Evolutionary conservation across 2,113 vertebrate genomes (phyloP).

Genomic region (Nibea coibor): DNA sequence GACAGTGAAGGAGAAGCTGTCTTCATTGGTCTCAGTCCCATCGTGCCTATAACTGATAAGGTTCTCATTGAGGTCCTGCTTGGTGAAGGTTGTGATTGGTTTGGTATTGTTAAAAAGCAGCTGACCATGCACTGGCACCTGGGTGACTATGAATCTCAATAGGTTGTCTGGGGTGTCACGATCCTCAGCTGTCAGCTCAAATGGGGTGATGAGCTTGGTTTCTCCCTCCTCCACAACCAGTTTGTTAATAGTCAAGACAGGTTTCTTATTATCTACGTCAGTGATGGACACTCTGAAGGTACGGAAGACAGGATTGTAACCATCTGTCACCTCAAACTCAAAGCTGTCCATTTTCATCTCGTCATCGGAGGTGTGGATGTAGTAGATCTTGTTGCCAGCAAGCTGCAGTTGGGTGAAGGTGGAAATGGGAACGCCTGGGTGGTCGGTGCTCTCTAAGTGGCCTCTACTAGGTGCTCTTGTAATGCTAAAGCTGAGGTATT

Average conservation of each 20-base stretch:
- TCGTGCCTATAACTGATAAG: constrained; percentile 95
- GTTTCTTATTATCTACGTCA: constrained; percentile 97
- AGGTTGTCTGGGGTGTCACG: constrained; percentile 89
- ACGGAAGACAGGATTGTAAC: constrained; percentile 94
- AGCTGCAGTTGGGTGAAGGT: constrained; percentile 95
- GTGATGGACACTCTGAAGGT: constrained; percentile 96
- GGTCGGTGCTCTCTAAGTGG: constrained; percentile 92
- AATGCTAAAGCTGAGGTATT: constrained; percentile 93
- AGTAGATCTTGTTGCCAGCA: constrained; percentile 97
- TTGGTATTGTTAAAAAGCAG: constrained; percentile 90
- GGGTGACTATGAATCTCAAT: constrained; percentile 90
- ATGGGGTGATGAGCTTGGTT: constrained; percentile 94
- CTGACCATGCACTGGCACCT: constrained; percentile 91
- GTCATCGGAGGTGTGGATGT: constrained; percentile 95
- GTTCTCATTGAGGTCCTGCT: constrained; percentile 95
- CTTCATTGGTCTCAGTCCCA: constrained; percentile 88
- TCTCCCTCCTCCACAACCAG: constrained; percentile 90
- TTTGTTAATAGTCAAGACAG: constrained; percentile 89
- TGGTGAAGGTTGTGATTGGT: constrained; percentile 87
- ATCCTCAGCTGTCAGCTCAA: constrained; percentile 94
- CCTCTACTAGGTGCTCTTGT: constrained; percentile 93
- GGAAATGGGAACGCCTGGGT: constrained; percentile 88
- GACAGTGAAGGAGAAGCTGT: constrained; percentile 96
- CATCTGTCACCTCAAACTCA: constrained; percentile 98
- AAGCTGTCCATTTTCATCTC: constrained; percentile 99